Conservation (phyloP, 2,888 invertebrate species). For the Nemapogon koenigi region DNA sequence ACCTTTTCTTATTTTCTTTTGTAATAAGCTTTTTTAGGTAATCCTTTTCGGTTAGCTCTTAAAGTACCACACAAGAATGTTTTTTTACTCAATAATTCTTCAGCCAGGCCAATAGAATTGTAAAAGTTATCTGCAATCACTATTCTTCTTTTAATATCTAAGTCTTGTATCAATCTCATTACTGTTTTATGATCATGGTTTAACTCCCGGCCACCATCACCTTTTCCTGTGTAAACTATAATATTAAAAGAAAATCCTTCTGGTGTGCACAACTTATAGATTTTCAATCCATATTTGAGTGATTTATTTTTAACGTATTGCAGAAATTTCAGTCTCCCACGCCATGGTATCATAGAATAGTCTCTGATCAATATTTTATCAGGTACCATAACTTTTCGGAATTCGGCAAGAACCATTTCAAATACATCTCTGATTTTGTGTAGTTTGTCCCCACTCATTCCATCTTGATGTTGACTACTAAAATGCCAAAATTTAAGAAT, state of each 20-base stretch:
- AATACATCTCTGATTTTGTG: constrained; percentile 16
- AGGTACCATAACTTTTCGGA: constrained; percentile 18
- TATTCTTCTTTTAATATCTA: neutral
- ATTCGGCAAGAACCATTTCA: constrained; percentile 13
- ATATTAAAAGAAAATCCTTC: constrained; percentile 21
- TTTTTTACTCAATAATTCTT: constrained; percentile 15
- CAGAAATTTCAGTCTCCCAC: constrained; percentile 23
- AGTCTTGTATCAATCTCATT: constrained; percentile 4
- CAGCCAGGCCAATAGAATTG: constrained; percentile 14
- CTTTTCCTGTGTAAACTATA: constrained; percentile 16
- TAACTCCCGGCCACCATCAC: constrained; percentile 11
- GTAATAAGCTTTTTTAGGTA: constrained; percentile 14
- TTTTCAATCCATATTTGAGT: constrained; percentile 25
- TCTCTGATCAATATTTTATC: constrained; percentile 24
- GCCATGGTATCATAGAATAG: constrained; percentile 26
- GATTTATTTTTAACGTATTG: constrained; percentile 26
- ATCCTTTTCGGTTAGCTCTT: constrained; percentile 13
- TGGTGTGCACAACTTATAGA: constrained; percentile 25
- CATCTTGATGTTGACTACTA: constrained; percentile 19
- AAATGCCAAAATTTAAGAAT: constrained; percentile 23
- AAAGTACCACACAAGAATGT: constrained; percentile 16
- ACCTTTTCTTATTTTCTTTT: constrained; percentile 16
- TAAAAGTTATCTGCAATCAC: constrained; percentile 16
- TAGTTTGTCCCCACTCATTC: constrained; percentile 14
- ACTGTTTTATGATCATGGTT: constrained; percentile 14